Evolutionary conservation across 2,888 invertebrate genomes (phyloP), one percentile per base, ranked within the genome.

Genomic region (Galerucella nymphaeae): DNA sequence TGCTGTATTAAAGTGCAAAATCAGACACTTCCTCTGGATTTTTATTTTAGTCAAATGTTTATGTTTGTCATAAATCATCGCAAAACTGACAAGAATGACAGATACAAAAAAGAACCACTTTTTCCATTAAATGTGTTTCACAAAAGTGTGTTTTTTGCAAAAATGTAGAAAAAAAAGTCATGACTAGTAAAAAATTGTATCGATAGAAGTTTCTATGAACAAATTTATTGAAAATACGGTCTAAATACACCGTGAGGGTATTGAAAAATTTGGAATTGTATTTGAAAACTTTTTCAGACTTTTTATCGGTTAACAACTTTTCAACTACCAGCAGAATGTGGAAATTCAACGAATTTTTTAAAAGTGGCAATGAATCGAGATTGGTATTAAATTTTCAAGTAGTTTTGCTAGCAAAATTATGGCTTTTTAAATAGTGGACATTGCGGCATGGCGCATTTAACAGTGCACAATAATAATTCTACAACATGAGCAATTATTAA

Each of bases 401-500:
- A 57, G 41, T 20, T 70, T 62, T 70, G 70, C 66, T 58, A 20
- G 73, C 42, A 62, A 55, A 66, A 66, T 66, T 58, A n/a, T n/a
- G 50, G 62, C 61, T 53, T 58, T 70, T 73, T 55, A 80, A 79
- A 77, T 80, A 82, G 84, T 85, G 84, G 85, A 85, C 83, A 82
- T 82, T 84, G 85, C 84, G 84, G 84, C 84, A 82, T 83, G 83
- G 82, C 84, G 83, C 84, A 75, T 75, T 73, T 84, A 85, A 86
- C 85, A 85, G 86, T 86, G 85, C 85, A 85, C 83, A 83, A 85
- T 83, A 82, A 84, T 82, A 82, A 84, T 82, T 76, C 82, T 83
- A 84, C 83, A 85, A 85, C 83, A 85, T 86, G 85, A 86, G 85
- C 85, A 86, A 80, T 83, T 84, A 84, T 82, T 84, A 84, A 84